Conservation (phyloP, 2,113 vertebrate genomes). For the Tragelaphus buxtoni region DNA sequence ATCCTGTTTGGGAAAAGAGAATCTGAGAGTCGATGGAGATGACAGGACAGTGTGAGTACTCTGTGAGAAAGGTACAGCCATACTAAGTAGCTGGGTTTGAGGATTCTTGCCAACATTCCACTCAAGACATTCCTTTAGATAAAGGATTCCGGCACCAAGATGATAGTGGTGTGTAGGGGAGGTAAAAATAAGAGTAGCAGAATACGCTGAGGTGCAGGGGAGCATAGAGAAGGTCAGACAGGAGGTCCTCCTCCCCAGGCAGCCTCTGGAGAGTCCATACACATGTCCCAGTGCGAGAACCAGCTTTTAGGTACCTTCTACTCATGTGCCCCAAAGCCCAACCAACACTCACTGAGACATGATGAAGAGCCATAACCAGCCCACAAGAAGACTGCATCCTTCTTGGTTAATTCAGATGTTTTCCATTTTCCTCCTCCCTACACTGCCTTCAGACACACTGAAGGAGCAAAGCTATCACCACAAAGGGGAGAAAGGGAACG, state of each 20-base stretch:
- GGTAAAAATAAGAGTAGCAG: not conserved
- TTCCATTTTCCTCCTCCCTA: not conserved
- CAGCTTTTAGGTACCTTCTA: not conserved
- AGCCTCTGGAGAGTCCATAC: not conserved
- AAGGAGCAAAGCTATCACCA: not conserved
- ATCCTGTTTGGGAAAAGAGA: not conserved
- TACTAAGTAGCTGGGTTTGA: not conserved
- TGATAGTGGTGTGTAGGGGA: not conserved
- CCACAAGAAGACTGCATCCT: not conserved
- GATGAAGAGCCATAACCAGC: not conserved
- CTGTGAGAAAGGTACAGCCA: accelerated
- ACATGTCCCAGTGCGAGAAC: not conserved
- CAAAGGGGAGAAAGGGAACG: not conserved
- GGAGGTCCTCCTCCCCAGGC: not conserved
- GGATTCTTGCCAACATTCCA: not conserved
- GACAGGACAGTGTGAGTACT: not conserved
- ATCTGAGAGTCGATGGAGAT: not conserved
- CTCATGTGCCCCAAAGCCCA: not conserved
- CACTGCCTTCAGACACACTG: not conserved
- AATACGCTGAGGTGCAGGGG: not conserved
- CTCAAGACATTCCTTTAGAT: not conserved
- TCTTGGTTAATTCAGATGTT: not conserved
- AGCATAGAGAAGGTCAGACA: not conserved
- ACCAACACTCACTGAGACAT: not conserved
- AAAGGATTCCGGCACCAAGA: not conserved